Percentiles rank a stretch among this genome's conserved stretches.
These are phyloP conservation scores for human DNA, from an alignment of 2,113 vertebrate genomes.

Conservation along the genomic window GRCh38 chr7:110731501-110732000, in stretches of 20 bases:
- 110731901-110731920: not conserved
- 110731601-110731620: not conserved
- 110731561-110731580: rapidly evolving
- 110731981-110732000: not conserved
- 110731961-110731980: not conserved
- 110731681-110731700: not conserved
- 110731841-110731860: not conserved
- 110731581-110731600: not conserved
- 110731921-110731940: not conserved
- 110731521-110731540: not conserved
- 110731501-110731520: not conserved
- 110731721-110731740: slow-evolving; percentile 11
- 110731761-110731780: slow-evolving; percentile 37
- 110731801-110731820: not conserved
- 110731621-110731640: not conserved
- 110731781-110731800: not conserved
- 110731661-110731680: not conserved
- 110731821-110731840: not conserved
- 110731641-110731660: not conserved
- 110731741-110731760: slow-evolving; percentile 12
- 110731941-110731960: not conserved
- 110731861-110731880: not conserved
- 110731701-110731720: slow-evolving; percentile 36
- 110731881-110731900: not conserved
- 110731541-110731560: not conserved